These are phyloP conservation scores for Eira barbara DNA, from an alignment of 2,113 vertebrate species.

Conservation along the genomic window DNA sequence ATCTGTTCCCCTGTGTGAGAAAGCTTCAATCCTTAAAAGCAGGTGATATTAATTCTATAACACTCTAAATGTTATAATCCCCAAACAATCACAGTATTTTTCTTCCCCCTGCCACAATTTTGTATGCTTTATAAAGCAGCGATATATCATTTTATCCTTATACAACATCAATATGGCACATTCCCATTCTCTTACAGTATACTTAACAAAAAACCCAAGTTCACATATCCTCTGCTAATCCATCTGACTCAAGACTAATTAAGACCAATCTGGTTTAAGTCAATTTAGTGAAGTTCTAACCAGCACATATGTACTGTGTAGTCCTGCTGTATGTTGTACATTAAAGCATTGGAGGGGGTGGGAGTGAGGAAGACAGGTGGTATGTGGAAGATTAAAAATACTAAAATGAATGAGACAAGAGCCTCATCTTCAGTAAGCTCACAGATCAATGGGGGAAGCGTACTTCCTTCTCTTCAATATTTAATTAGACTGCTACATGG, in stretches of 20 bases:
- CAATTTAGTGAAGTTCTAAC: neutral
- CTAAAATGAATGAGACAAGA: neutral
- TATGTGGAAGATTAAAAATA: neutral
- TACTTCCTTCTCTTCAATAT: neutral
- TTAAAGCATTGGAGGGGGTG: neutral
- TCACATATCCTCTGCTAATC: neutral
- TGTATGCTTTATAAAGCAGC: neutral
- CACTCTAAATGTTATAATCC: neutral
- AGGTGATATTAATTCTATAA: neutral
- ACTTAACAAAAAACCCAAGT: neutral
- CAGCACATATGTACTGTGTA: neutral
- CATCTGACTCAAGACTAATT: neutral
- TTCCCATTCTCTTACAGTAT: neutral
- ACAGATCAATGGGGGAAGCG: neutral
- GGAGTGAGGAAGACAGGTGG: neutral
- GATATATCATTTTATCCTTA: neutral
- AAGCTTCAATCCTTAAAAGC: conserved; percentile 9
- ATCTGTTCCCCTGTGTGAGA: neutral
- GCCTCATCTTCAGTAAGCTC: neutral
- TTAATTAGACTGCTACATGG: neutral
- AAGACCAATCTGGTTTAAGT: neutral
- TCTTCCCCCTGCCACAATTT: neutral
- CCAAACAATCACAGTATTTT: neutral
- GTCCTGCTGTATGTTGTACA: neutral
- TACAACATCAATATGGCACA: neutral